Evolutionary conservation across 2,113 vertebrate species (phyloP).

Genomic region (Colossoma macropomum): DNA sequence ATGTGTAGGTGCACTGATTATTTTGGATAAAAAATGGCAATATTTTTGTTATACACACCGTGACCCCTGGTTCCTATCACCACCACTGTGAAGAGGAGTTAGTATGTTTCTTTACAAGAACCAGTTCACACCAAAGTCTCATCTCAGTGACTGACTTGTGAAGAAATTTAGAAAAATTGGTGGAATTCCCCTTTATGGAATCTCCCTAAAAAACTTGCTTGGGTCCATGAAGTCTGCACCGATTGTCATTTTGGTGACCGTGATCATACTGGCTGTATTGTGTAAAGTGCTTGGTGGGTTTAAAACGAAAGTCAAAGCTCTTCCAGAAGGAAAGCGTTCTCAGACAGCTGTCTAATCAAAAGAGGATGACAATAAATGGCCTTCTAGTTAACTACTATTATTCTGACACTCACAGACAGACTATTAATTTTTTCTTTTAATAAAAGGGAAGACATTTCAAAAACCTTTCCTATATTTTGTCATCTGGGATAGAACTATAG

Average conservation of each 20-base stretch:
- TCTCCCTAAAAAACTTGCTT: not conserved
- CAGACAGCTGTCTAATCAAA: not conserved
- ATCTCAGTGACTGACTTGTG: not conserved
- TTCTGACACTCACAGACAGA: not conserved
- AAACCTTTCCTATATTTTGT: too few species aligned
- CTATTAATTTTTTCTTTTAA: too few species aligned
- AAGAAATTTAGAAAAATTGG: too few species aligned
- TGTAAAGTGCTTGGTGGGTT: constrained; percentile 51
- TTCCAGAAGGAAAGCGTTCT: not conserved
- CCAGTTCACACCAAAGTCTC: too few species aligned
- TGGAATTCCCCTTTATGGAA: not conserved
- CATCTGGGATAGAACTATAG: not conserved
- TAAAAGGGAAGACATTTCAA: too few species aligned
- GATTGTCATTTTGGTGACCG: constrained; percentile 32
- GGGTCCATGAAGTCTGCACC: not conserved
- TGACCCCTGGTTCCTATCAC: too few species aligned
- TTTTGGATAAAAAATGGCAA: too few species aligned
- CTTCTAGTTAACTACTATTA: not conserved
- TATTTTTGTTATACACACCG: too few species aligned
- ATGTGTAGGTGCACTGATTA: too few species aligned
- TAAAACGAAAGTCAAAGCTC: not conserved
- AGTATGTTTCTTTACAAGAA: too few species aligned
- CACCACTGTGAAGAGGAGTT: too few species aligned
- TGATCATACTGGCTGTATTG: not conserved
- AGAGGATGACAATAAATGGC: not conserved